Evolutionary conservation across 2,797 vertebrate species (phyloP), one percentile per base, ranked within the genome.

Genomic region (Adrianichthys oophorus): DNA sequence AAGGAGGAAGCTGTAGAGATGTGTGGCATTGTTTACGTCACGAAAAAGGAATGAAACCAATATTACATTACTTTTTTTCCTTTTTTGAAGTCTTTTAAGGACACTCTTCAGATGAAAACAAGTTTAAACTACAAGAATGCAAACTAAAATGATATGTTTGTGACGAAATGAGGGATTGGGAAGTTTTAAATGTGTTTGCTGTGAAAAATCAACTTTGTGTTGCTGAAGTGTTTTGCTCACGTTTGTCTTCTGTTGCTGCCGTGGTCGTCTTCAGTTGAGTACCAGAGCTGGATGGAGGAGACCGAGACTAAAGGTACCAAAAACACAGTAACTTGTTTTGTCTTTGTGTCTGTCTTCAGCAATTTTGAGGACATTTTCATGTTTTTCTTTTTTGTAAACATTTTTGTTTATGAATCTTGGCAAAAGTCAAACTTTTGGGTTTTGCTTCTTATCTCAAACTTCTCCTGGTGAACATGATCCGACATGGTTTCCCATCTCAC

Each of bases 251-350:
- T 83, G 68, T 76, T 54, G 55, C 56, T 76, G 53, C 55, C 67
- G 66, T 81, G 74, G 48, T 83, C 68, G 26, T 88, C 70, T 82
- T 78, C 70, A 87, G 79, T 84, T 41, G 89, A 91, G 68, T 83
- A 65, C 85, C 74, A 89, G 74, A 90, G 82, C 76, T 84, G 90
- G 87, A 81, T 74, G 56, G 87, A 90, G 70, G 88, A 91, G 74
- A 85, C 56, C 3, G 42, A 64, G 29, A 43, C 65, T 44, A 58
- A 56, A 93, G 90, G 91, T 93, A 92, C 49, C 44, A 13, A 2
- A 2, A 8, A 49, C 5, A 1, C 6, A 19, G 44, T 21, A 62
- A 70, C 14, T 18, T 19, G 6, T 57, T 10, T 56, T 21, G 49
- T 55, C 41, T 48, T 1, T 37, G 32, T 12, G 10, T 37, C 32